These are phyloP conservation scores for Enteromius trimaculatus DNA, from an alignment of 2,797 vertebrate species.

Conservation along the genomic window DNA sequence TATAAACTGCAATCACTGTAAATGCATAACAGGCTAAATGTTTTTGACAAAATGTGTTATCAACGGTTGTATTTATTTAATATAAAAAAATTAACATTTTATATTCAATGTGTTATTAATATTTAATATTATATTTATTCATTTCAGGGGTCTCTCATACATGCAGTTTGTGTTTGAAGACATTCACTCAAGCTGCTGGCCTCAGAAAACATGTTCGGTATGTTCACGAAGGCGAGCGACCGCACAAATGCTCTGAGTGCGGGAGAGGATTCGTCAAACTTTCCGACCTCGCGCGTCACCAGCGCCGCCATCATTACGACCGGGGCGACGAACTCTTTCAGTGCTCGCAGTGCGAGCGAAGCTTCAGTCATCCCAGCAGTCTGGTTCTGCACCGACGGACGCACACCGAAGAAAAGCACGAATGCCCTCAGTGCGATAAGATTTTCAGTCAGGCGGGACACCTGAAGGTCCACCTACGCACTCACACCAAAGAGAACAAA, in stretches of 20 bases:
- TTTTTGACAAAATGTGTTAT: neutral
- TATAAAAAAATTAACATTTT: neutral
- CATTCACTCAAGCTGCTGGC: slow-evolving; percentile 35
- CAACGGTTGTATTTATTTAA: neutral
- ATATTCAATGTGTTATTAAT: neutral
- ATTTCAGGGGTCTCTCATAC: slow-evolving; percentile 36
- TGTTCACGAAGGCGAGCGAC: slow-evolving; percentile 36
- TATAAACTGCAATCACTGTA: neutral
- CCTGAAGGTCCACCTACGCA: slow-evolving; percentile 51
- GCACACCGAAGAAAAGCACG: slow-evolving; percentile 51
- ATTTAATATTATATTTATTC: neutral
- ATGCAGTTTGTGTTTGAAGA: slow-evolving; percentile 43
- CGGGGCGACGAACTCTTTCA: slow-evolving; percentile 30
- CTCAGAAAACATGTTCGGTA: slow-evolving; percentile 42
- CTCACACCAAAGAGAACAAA: slow-evolving; percentile 52
- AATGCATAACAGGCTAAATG: neutral
- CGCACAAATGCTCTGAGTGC: slow-evolving; percentile 36
- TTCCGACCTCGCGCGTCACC: slow-evolving; percentile 10
- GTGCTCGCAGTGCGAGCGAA: slow-evolving; percentile 49
- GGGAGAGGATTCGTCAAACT: slow-evolving; percentile 30
- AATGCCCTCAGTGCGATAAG: slow-evolving; percentile 52
- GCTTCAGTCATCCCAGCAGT: slow-evolving; percentile 49
- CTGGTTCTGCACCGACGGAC: slow-evolving; percentile 47
- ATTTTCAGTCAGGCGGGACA: slow-evolving; percentile 50
- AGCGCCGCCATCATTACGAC: slow-evolving; percentile 43